A percentile compares a stretch with the other conserved stretches of the same genome.
Evolutionary conservation across 2,888 invertebrate genomes (phyloP).

Genomic region (Catocala nupta): DNA sequence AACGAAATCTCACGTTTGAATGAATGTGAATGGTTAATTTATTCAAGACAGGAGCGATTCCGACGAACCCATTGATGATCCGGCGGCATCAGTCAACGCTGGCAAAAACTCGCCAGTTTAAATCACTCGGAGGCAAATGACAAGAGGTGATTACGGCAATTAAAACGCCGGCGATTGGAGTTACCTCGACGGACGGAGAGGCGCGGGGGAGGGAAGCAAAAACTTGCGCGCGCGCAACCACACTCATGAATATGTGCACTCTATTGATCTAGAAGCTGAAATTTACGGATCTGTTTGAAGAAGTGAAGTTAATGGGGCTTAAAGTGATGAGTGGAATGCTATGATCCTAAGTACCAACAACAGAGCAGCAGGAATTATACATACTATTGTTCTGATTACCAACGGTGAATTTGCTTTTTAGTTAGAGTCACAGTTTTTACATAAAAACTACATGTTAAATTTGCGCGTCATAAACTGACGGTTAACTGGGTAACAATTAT

Average conservation of each 20-base stretch:
- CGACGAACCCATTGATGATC: slow-evolving; percentile 53
- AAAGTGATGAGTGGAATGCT: slow-evolving; percentile 7
- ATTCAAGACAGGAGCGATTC: slow-evolving; percentile 50
- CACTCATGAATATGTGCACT: slow-evolving; percentile 24
- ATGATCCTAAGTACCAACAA: no score
- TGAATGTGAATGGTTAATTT: slow-evolving; percentile 53
- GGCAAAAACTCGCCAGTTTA: slow-evolving; percentile 51
- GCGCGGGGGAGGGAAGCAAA: slow-evolving; percentile 22
- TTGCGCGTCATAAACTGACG: no score
- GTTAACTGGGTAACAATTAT: no score
- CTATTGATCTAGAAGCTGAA: slow-evolving; percentile 23
- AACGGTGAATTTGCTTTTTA: no score
- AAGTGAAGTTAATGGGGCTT: slow-evolving; percentile 21
- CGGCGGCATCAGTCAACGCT: slow-evolving; percentile 39
- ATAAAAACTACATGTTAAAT: no score
- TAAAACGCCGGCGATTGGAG: slow-evolving; percentile 52
- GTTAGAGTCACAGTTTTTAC: no score
- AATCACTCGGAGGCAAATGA: slow-evolving; percentile 69
- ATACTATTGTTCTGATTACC: no score
- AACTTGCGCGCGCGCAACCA: slow-evolving; percentile 29
- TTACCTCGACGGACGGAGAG: slow-evolving; percentile 13
- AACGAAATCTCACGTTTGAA: slow-evolving; percentile 46
- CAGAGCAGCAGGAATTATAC: no score
- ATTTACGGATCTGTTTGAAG: slow-evolving; percentile 20
- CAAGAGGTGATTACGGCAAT: slow-evolving; percentile 67